Evolutionary conservation across 2,888 invertebrate genomes (phyloP).

Genomic region (Panzeria rudis): DNA sequence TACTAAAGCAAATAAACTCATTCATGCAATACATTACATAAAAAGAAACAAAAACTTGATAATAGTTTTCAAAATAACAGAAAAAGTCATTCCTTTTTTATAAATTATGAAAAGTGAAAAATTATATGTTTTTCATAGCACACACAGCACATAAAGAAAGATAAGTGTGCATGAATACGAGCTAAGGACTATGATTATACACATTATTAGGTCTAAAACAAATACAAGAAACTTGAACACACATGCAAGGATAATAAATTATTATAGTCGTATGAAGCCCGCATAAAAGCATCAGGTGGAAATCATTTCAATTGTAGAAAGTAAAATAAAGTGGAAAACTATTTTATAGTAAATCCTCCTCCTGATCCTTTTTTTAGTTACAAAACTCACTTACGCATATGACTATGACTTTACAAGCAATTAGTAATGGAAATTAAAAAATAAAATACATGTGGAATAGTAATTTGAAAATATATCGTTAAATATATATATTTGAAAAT

Average conservation of each 20-base stretch:
- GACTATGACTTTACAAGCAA: conserved; percentile 62
- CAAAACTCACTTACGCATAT: conserved; percentile 33
- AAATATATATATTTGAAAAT: conserved; percentile 65
- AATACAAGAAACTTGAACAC: conserved; percentile 34
- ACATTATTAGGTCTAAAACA: conserved; percentile 53
- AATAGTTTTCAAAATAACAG: conserved; percentile 56
- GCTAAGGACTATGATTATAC: conserved; percentile 35
- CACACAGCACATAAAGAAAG: not conserved
- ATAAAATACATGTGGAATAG: not conserved
- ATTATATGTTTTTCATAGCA: conserved; percentile 60
- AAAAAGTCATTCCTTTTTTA: conserved; percentile 27
- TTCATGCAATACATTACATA: conserved; percentile 55
- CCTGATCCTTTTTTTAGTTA: not conserved
- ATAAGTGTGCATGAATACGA: conserved; percentile 27
- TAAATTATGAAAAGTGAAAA: conserved; percentile 70
- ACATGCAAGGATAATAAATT: conserved; percentile 70
- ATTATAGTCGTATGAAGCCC: conserved; percentile 42
- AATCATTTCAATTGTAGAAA: conserved; percentile 51
- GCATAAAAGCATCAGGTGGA: conserved; percentile 74
- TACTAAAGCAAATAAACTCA: conserved; percentile 65
- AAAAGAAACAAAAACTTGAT: conserved; percentile 28
- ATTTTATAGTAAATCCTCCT: conserved; percentile 34
- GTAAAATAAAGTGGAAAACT: conserved; percentile 14
- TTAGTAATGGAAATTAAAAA: conserved; percentile 66
- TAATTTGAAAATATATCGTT: conserved; percentile 26